These are phyloP conservation scores for Agrotis puta DNA, from an alignment of 2,888 invertebrate genomes.

Conservation along the genomic window DNA sequence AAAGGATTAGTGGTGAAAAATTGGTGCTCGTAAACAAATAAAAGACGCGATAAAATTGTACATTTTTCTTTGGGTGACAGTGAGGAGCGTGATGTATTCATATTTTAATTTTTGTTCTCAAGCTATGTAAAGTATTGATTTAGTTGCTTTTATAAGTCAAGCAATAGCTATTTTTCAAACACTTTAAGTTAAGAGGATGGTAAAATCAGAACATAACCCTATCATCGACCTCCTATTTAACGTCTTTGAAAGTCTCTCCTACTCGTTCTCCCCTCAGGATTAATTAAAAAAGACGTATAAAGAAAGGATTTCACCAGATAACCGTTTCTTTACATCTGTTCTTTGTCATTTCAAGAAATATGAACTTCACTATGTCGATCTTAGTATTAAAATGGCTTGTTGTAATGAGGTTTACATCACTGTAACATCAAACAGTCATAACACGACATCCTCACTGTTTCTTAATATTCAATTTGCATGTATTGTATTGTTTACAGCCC, in stretches of 20 bases:
- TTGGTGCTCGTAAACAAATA: conserved; percentile 74
- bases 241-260: too few species aligned
- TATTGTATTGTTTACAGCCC: conserved; percentile 64
- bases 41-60: conserved; percentile 67
- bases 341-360: too few species aligned
- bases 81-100: conserved; percentile 33
- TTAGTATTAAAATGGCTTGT: background rate
- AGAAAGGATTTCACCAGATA: too few species aligned
- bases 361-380: too few species aligned
- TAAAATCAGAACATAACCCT: too few species aligned
- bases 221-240: too few species aligned
- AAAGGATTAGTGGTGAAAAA: conserved; percentile 76
- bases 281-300: too few species aligned
- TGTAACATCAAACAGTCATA: conserved; percentile 11
- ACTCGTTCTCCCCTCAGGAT: too few species aligned
- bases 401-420: background rate
- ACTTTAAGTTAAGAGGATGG: too few species aligned
- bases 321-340: too few species aligned
- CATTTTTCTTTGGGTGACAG: conserved; percentile 54
- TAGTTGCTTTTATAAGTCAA: background rate
- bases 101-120: conserved; percentile 13
- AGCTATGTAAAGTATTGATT: background rate
- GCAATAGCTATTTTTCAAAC: too few species aligned
- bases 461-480: conserved; percentile 65
- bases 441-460: conserved; percentile 32